These are phyloP conservation scores for Chloebia gouldiae DNA, from an alignment of 2,113 vertebrate genomes.

Conservation along the genomic window DNA sequence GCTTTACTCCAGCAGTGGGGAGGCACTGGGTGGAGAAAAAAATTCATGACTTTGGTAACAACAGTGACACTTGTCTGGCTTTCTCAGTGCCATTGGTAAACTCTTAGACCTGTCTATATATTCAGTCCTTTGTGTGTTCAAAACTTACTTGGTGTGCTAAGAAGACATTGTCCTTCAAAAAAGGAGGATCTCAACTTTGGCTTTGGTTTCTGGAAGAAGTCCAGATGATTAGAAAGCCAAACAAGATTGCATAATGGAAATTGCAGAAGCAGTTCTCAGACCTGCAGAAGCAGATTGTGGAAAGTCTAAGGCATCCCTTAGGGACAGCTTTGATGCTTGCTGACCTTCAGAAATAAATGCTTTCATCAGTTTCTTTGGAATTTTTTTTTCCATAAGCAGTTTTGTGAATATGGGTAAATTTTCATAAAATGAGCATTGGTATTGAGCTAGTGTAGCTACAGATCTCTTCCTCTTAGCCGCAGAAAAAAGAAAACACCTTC, in stretches of 20 bases:
- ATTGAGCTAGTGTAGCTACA: not conserved
- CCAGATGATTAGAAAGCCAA: conserved; percentile 56
- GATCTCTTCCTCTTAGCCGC: not conserved
- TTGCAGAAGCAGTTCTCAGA: conserved; percentile 35
- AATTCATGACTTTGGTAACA: not conserved
- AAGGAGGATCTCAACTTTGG: not conserved
- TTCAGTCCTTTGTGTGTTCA: not conserved
- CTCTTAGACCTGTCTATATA: not conserved
- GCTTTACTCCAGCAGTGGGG: not conserved
- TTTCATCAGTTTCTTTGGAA: not conserved
- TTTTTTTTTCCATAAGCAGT: not conserved
- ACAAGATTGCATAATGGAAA: conserved; percentile 51
- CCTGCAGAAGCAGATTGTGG: conserved; percentile 4
- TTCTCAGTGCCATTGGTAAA: not conserved
- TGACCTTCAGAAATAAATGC: conserved; percentile 52
- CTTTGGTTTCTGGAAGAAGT: conserved; percentile 47
- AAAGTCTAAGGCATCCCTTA: conserved; percentile 36
- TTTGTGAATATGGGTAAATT: conserved; percentile 12
- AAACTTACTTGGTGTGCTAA: not conserved
- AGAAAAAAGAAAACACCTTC: not conserved
- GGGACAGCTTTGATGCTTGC: conserved; percentile 31
- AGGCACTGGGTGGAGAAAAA: not conserved
- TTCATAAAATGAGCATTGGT: not conserved
- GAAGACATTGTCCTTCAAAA: conserved; percentile 23
- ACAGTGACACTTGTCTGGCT: not conserved